Evolutionary conservation across 2,888 invertebrate species (phyloP).

Genomic region (Macroteleia sp.): DNA sequence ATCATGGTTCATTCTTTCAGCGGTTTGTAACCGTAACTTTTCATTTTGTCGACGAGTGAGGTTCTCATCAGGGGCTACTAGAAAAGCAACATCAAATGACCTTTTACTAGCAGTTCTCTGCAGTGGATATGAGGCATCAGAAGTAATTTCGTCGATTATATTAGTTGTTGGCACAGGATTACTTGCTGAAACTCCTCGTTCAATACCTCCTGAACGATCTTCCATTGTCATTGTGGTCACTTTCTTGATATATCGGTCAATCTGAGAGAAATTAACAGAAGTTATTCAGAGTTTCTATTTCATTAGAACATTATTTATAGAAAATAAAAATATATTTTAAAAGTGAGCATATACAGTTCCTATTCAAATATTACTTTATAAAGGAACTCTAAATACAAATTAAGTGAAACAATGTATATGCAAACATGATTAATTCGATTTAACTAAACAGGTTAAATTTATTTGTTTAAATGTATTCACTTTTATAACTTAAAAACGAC

Average conservation of each 20-base stretch:
- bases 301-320: too few relatives aligned
- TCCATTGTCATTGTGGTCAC: conserved; percentile 83
- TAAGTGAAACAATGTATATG: too few relatives aligned
- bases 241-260: conserved; percentile 65
- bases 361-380: too few relatives aligned
- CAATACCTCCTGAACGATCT: conserved; percentile 82
- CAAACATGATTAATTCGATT: too few relatives aligned
- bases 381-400: too few relatives aligned
- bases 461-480: too few relatives aligned
- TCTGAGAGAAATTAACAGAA: conserved; percentile 56
- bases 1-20: conserved; percentile 66
- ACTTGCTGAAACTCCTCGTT: conserved; percentile 78
- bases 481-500: too few relatives aligned
- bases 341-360: too few relatives aligned
- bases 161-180: conserved; percentile 65
- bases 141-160: conserved; percentile 69
- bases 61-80: conserved; percentile 94
- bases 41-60: conserved; percentile 88
- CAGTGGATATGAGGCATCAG: conserved; percentile 80
- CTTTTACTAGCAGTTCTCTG: conserved; percentile 86
- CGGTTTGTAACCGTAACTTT: conserved; percentile 77
- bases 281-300: too few relatives aligned
- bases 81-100: conserved; percentile 95
- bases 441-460: too few relatives aligned
- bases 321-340: too few relatives aligned